phyloP scores from a whole-genome alignment of 2,888 invertebrate species.

The Tipula lateralis region DNA sequence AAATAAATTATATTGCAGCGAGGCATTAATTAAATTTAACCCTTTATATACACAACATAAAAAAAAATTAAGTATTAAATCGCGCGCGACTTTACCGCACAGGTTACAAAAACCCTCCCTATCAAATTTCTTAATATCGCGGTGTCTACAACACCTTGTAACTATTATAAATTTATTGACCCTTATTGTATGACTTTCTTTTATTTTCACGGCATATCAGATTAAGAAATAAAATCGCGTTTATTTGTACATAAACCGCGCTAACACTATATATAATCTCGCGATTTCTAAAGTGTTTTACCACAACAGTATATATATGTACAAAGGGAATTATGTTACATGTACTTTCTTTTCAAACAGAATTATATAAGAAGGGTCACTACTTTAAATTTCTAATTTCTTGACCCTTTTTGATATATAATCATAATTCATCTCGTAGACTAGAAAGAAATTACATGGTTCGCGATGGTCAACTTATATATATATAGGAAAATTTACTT shows the following conservation, averaged over 20 bases:
- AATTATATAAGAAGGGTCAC: neutral
- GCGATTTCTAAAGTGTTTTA: neutral
- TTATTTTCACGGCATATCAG: neutral
- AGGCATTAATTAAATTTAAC: neutral
- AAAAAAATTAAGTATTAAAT: neutral
- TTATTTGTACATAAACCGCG: neutral
- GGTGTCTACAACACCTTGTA: neutral
- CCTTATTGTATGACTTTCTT: neutral
- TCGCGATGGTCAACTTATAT: constrained; percentile 3
- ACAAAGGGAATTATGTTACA: constrained; percentile 2
- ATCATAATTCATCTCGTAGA: neutral
- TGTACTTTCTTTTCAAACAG: neutral
- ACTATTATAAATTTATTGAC: neutral
- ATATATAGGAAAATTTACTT: neutral
- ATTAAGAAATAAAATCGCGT: constrained; percentile 19
- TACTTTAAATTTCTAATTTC: constrained; percentile 3
- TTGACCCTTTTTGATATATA: neutral
- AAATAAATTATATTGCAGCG: neutral
- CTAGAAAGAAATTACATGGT: constrained; percentile 7
- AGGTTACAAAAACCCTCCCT: neutral
- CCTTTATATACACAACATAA: neutral
- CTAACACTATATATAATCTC: neutral
- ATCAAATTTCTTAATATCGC: neutral
- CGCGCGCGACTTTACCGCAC: neutral
- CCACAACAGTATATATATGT: neutral